phyloP scores from a whole-genome alignment of 2,888 invertebrate genomes.

The Synanthedon myopaeformis region DNA sequence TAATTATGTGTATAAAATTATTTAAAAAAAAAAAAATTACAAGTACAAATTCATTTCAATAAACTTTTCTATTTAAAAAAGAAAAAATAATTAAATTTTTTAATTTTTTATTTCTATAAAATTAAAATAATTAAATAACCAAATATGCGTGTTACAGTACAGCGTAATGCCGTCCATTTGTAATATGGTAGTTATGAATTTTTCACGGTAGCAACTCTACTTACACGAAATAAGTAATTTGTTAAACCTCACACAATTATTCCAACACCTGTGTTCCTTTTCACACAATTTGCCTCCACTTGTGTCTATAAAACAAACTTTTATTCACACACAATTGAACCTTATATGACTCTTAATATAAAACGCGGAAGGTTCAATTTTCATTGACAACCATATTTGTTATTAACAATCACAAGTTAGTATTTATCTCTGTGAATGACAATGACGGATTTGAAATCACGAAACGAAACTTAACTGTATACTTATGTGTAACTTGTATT shows the following conservation, averaged over 20 bases:
- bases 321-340: neutral
- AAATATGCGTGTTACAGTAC: constrained; percentile 7
- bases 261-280: constrained; percentile 35
- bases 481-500: neutral
- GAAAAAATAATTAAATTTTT: too few species aligned
- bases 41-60: too few species aligned
- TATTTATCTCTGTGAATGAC: constrained; percentile 25
- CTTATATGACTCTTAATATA: neutral
- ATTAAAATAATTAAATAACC: too few species aligned
- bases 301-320: constrained; percentile 14
- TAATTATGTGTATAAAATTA: too few species aligned
- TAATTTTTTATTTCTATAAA: too few species aligned
- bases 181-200: constrained; percentile 37
- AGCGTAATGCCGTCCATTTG: constrained; percentile 22
- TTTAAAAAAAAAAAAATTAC: too few species aligned
- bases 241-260: constrained; percentile 43
- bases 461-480: constrained; percentile 5
- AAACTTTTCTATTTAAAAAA: too few species aligned
- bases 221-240: constrained; percentile 43
- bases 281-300: constrained; percentile 47
- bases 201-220: constrained; percentile 39
- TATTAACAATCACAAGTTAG: neutral
- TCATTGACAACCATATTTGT: neutral
- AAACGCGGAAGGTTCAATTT: neutral
- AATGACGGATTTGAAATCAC: constrained; percentile 43